Conservation (phyloP, 2,888 invertebrate species). For the Cepaea hortensis region DNA sequence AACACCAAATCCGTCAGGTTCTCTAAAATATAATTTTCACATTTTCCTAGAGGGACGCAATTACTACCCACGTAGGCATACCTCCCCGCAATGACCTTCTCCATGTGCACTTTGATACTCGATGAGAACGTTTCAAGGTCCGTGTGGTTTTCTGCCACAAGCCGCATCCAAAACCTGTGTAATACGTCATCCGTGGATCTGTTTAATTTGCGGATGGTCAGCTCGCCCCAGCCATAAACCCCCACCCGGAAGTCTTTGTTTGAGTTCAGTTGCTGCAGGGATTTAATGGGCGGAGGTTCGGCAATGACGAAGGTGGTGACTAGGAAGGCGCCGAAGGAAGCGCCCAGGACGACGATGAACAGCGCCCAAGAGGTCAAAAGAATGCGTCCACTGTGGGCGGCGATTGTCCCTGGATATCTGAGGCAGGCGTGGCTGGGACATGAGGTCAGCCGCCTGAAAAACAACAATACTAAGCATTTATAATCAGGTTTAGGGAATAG, state of each 20-base stretch:
- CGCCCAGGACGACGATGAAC: not conserved
- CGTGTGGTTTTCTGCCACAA: not conserved
- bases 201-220: not conserved
- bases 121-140: not conserved
- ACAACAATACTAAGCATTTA: no score
- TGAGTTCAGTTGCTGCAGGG: not conserved
- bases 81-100: no score
- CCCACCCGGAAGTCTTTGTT: not conserved
- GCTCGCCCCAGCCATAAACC: not conserved
- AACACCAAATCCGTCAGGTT: no score
- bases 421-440: not conserved
- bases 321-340: not conserved
- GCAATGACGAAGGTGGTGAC: not conserved
- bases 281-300: not conserved
- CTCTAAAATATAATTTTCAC: no score
- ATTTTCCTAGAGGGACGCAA: no score
- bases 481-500: no score
- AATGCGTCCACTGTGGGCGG: not conserved
- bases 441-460: no score
- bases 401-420: not conserved
- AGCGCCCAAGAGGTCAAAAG: conserved; percentile 1
- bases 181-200: not conserved
- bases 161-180: not conserved
- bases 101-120: not conserved
- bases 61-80: no score